Conservation (phyloP, 1,140 invertebrate genomes). For the Planococcus citri region DNA sequence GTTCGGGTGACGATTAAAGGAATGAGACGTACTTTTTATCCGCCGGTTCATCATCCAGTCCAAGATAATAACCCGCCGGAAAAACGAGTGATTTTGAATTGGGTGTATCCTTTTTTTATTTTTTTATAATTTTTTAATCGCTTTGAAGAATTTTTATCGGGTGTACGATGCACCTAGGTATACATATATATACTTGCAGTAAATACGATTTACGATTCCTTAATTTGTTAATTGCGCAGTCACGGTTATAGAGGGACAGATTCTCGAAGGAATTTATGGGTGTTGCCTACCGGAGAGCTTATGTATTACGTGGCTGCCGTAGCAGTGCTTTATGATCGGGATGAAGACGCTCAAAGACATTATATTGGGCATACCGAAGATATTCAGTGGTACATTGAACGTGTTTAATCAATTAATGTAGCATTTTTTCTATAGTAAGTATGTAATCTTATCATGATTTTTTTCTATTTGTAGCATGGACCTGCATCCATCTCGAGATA, state of each 20-base stretch:
- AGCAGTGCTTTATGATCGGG: constrained; percentile 78
- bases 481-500: constrained; percentile 76
- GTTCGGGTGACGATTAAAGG: constrained; percentile 71
- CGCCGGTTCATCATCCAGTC: constrained; percentile 65
- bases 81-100: constrained; percentile 74
- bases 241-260: constrained; percentile 87
- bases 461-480: constrained; percentile 43
- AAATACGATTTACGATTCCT: no score
- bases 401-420: neutral
- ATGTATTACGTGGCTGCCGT: constrained; percentile 86
- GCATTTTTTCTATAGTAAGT: no score
- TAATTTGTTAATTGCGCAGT: constrained; percentile 37
- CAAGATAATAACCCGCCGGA: constrained; percentile 72
- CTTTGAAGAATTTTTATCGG: no score
- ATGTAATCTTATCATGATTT: neutral
- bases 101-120: constrained; percentile 62
- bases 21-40: constrained; percentile 69
- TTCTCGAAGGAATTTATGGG: constrained; percentile 74
- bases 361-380: constrained; percentile 91
- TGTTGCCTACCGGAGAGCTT: constrained; percentile 80
- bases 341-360: constrained; percentile 81
- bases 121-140: neutral
- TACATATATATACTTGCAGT: no score
- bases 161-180: no score
- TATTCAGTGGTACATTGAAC: constrained; percentile 40